phyloP scores from a whole-genome alignment of 2,888 invertebrate species.

The Eretmocerus hayati region DNA sequence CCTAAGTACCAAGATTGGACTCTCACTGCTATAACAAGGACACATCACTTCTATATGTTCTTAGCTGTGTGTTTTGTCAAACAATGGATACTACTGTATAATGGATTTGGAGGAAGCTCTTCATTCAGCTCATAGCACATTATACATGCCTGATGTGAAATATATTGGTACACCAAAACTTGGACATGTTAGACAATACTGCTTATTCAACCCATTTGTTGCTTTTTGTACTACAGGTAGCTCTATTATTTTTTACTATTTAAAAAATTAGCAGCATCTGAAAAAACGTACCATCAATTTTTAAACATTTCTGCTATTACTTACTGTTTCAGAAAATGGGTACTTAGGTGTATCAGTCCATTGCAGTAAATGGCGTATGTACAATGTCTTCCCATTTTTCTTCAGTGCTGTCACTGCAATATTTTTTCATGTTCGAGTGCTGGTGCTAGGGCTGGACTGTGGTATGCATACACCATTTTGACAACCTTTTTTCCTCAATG shows the following conservation, averaged over 20 bases:
- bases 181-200: conserved; percentile 9
- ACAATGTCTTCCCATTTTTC: conserved; percentile 28
- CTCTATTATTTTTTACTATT: neutral
- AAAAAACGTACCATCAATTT: too few species aligned
- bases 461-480: too few species aligned
- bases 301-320: too few species aligned
- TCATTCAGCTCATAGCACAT: conserved; percentile 5
- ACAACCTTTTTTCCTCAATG: too few species aligned
- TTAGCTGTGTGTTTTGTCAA: conserved; percentile 30
- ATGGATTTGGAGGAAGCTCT: conserved; percentile 10
- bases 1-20: neutral
- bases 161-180: conserved; percentile 19
- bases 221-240: conserved; percentile 32
- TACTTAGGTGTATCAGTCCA: conserved; percentile 31
- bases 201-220: conserved; percentile 28
- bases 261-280: too few species aligned
- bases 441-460: conserved; percentile 32
- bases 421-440: conserved; percentile 27
- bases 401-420: conserved; percentile 29
- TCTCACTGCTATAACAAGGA: neutral
- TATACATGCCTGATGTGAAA: conserved; percentile 17
- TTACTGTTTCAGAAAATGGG: conserved; percentile 30
- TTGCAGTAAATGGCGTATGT: conserved; percentile 28
- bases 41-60: conserved; percentile 5
- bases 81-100: conserved; percentile 21